Evolutionary conservation across 2,797 vertebrate species (phyloP), one percentile per base, ranked within the genome.

Genomic region (Masticophis lateralis): DNA sequence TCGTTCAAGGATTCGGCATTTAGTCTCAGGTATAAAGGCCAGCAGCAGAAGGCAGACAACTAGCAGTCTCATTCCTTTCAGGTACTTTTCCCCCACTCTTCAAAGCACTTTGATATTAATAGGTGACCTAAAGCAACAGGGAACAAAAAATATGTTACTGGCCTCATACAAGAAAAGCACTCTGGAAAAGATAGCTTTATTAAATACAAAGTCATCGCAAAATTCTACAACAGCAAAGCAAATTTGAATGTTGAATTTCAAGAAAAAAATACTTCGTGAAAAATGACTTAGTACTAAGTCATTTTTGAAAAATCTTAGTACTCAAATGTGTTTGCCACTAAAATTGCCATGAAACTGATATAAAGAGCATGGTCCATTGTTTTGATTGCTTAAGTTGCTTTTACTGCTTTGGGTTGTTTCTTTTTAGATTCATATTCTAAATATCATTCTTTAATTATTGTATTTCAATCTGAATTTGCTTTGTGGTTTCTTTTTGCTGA

Each of bases 11-110:
- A 94, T 1, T 32, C 53, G 95, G 95, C 86, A 90, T 0, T 93
- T 94, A 2, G 96, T 20, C 7, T 93, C n/a, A 0, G 93, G 94
- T 22, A 97, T 95, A 43, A 95, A 97, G 94, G 97, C 4, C 55
- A 99, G 95, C 95, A 98, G 96, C 96, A 97, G 57, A 89, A 98
- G 96, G 93, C 98, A 97, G 56, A 93, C 0, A 0, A 89, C 51
- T 27, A 93, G 95, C 92, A 95, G 20, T 95, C 95, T 98, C 98
- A 98, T 98, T 74, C 87, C 96, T 61, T 51, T 1, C 13, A 0
- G 43, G 55, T 60, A 60, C 27, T 87, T 11, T 53, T 5, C n/a
- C 25, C 51, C 9, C 53, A 14, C 25, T 20, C 0, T 3, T 37
- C 56, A 27, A 56, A 32, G n/a, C 0, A 0, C 16, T 0, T 14